Conservation (phyloP, 2,797 vertebrate species). For the Gymnocypris eckloni region DNA sequence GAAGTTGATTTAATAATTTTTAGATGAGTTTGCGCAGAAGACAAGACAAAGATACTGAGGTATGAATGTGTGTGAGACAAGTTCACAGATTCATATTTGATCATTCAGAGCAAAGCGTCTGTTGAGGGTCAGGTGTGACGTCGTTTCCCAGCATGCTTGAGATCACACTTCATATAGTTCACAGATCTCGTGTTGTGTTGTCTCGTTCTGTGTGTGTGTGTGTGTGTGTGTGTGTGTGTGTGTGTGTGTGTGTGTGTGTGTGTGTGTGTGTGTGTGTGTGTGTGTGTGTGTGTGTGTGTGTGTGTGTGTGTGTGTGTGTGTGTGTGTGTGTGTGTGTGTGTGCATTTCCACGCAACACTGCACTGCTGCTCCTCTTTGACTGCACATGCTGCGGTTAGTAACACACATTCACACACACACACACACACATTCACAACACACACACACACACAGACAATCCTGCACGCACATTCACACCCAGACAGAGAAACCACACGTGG, state of each 20-base stretch:
- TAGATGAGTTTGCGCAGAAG: neutral
- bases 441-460: neutral
- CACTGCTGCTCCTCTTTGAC: slow-evolving; percentile 12
- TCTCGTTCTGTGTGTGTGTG: too few species aligned
- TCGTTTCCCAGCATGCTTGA: neutral
- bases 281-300: neutral
- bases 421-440: neutral
- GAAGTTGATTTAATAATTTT: neutral
- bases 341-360: neutral
- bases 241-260: too few species aligned
- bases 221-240: too few species aligned
- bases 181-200: neutral
- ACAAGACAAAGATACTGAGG: neutral
- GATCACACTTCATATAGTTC: neutral
- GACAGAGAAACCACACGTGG: slow-evolving; percentile 13
- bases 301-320: too few species aligned
- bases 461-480: slow-evolving; percentile 26
- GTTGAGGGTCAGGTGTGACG: neutral
- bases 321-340: neutral
- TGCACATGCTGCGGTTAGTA: slow-evolving; percentile 36
- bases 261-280: neutral
- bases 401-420: neutral
- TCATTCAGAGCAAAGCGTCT: neutral
- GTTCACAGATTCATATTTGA: neutral
- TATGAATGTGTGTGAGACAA: neutral